Percentiles rank a stretch among this genome's conserved stretches.
These are phyloP conservation scores for Uromys caudimaculatus DNA, from an alignment of 2,797 vertebrate species.

Conservation along the genomic window DNA sequence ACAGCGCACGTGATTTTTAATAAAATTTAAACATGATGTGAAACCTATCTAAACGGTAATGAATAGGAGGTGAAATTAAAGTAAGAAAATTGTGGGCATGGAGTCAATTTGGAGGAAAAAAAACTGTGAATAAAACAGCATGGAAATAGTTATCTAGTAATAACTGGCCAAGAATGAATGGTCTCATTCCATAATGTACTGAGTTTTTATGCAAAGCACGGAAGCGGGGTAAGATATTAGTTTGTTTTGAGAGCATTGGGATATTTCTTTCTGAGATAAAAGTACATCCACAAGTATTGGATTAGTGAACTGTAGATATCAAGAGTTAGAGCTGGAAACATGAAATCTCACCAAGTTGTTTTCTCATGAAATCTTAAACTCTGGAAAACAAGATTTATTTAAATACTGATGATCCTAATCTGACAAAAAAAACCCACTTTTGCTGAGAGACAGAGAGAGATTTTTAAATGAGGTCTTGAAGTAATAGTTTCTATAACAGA, in stretches of 20 bases:
- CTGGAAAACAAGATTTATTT: neutral
- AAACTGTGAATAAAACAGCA: conserved; percentile 17
- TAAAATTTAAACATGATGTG: conserved; percentile 20
- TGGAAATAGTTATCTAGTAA: conserved; percentile 11
- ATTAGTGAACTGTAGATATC: neutral
- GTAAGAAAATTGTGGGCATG: conserved; percentile 16
- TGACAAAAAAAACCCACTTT: neutral
- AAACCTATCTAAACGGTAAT: conserved; percentile 42
- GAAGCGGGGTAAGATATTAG: neutral
- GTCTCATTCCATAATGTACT: conserved; percentile 20
- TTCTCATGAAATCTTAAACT: neutral
- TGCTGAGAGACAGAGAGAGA: neutral
- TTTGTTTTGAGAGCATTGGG: neutral
- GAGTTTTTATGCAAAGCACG: neutral
- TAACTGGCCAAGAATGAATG: neutral
- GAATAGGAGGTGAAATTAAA: conserved; percentile 5
- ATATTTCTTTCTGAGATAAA: conserved; percentile 8
- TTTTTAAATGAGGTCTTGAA: neutral
- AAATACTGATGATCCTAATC: neutral
- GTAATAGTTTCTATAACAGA: neutral
- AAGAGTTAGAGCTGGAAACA: neutral
- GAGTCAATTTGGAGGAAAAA: neutral
- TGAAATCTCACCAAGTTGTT: neutral
- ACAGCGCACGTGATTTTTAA: neutral
- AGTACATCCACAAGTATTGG: neutral